Base-by-base conservation (phyloP, 2,797 vertebrate species). In the Tamandua tetradactyla region DNA sequence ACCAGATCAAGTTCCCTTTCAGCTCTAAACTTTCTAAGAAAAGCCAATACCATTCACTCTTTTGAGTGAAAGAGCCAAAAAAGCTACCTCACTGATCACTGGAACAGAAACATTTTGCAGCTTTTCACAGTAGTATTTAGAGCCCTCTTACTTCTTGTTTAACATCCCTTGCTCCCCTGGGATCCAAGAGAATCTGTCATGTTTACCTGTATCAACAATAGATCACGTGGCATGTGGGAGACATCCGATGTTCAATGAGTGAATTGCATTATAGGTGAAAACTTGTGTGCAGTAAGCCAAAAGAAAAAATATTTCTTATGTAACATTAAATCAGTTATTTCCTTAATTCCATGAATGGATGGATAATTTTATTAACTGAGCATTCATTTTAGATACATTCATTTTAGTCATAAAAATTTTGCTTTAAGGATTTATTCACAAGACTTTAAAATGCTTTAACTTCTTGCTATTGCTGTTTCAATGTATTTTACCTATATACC, bases 1-100 rank as follows among this genome's bases (percentile, higher is more conserved):
- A 61, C 68, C 68, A 89, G 23, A 87, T 49, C 17, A 95, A 87
- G 72, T 84, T 76, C 37, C 32, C 27, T 32, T 74, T 71, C 32
- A 32, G 40, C 40, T 82, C 69, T 75, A 74, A 62, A 83, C 78
- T 64, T 61, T 82, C 92, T 62, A 91, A 84, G 80, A 94, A 95
- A 93, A 93, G 49, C 44, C n/a, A 10, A 6, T 17, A 40, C 23
- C 9, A 30, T 44, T 35, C 9, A 30, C 44, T 35, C 79, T 57
- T 86, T 89, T 32, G 20, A 44, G 35, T 66, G 52, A 93, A 91
- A 79, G 40, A 85, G 80, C 25, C 25, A n/a, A 37, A 64, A 89
- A 49, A 91, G 55, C 1, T 87, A 25, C 44, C 35, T 87, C 76
- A 17, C 2, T 64, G 37, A 76, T 44, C 37, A 71, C 18, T 5